Percentiles rank a stretch among this genome's conserved stretches.
Evolutionary conservation across 2,113 vertebrate genomes (phyloP).

Genomic region (Bucco capensis): DNA sequence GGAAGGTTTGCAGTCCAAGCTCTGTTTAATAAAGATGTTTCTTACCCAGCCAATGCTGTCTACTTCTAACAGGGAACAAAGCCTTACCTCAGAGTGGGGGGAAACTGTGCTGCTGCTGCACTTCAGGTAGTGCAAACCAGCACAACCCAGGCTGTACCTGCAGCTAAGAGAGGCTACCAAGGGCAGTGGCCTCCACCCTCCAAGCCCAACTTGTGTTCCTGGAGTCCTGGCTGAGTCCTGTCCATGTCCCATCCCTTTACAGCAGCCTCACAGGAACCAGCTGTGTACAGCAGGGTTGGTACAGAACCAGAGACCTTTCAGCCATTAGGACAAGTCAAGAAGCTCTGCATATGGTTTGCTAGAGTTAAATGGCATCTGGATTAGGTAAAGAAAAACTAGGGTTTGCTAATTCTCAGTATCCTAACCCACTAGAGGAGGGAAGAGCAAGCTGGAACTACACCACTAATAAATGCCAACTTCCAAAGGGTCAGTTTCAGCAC

Average conservation of each 20-base stretch:
- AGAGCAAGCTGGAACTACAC: neutral
- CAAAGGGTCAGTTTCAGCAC: neutral
- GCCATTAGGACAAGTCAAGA: neutral
- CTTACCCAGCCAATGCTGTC: neutral
- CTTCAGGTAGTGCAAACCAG: no score
- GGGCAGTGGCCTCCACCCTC: neutral
- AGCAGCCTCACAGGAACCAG: neutral
- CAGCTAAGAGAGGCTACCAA: neutral
- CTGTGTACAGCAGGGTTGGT: neutral
- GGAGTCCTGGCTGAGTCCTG: neutral
- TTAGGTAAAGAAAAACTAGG: neutral
- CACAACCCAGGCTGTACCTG: no score
- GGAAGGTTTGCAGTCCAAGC: neutral
- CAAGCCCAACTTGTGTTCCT: neutral
- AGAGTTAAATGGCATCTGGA: neutral
- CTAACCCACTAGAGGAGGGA: neutral
- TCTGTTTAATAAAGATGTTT: neutral
- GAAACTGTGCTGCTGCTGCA: neutral
- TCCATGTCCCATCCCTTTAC: neutral
- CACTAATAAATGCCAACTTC: neutral
- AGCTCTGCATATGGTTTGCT: neutral
- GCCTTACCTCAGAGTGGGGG: neutral
- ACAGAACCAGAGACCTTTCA: neutral
- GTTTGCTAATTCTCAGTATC: neutral
- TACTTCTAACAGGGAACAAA: neutral